These are phyloP conservation scores for Hypsibius dujardini DNA, from an alignment of 1,140 invertebrate species.

Conservation along the genomic window DNA sequence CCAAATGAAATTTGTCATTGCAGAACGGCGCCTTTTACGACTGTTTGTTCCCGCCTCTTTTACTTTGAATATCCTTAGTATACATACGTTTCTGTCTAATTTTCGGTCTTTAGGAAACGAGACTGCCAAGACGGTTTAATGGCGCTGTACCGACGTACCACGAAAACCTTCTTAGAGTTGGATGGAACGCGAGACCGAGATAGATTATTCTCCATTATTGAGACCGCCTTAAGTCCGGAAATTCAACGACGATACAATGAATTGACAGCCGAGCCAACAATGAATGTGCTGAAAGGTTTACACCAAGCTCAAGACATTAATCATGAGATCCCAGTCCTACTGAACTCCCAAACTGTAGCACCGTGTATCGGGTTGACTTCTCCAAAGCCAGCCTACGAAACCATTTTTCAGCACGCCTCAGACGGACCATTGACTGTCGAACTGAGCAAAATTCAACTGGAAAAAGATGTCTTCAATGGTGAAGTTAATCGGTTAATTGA, in stretches of 20 bases:
- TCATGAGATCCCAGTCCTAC: too few relatives aligned
- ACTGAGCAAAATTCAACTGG: too few relatives aligned
- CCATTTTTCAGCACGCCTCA: too few relatives aligned
- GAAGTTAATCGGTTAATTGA: too few relatives aligned
- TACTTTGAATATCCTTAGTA: background rate
- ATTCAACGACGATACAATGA: background rate
- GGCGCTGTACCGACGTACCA: background rate
- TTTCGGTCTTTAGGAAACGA: background rate
- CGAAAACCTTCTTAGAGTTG: background rate
- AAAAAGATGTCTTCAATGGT: too few relatives aligned
- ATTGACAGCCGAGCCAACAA: background rate
- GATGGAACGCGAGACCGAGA: background rate
- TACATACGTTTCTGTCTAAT: background rate
- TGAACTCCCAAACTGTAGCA: too few relatives aligned
- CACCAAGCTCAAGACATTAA: background rate
- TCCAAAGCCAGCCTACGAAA: too few relatives aligned
- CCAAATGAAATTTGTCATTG: too few relatives aligned
- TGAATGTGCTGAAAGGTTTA: background rate
- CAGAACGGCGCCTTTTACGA: too few relatives aligned
- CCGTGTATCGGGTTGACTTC: too few relatives aligned
- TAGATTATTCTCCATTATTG: background rate
- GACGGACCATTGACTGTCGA: too few relatives aligned
- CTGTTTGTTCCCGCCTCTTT: too few relatives aligned
- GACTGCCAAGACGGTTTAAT: slow-evolving; percentile 4
- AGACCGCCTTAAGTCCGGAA: background rate